Evolutionary conservation across 2,113 vertebrate species (phyloP).

Genomic region (Rallus limicola): DNA sequence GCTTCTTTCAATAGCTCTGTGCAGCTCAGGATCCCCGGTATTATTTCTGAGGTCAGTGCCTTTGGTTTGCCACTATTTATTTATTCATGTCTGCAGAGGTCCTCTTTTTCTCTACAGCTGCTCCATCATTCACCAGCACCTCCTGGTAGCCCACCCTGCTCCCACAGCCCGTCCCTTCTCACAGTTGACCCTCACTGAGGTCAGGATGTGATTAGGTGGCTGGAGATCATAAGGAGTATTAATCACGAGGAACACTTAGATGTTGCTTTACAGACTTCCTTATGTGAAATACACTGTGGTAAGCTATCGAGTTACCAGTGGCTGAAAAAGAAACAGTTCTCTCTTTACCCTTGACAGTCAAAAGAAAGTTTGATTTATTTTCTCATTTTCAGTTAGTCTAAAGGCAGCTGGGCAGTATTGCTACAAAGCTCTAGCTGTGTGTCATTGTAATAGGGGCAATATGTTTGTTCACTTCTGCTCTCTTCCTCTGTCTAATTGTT

Average conservation of each 20-base stretch:
- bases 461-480: slow-evolving; percentile 56
- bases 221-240: slow-evolving; percentile 58
- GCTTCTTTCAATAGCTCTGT: neutral
- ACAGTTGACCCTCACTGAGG: slow-evolving; percentile 13
- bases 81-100: slow-evolving; percentile 21
- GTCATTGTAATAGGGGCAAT: slow-evolving; percentile 44
- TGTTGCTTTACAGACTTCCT: slow-evolving; percentile 48
- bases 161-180: slow-evolving; percentile 19
- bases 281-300: slow-evolving; percentile 44
- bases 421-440: slow-evolving; percentile 52
- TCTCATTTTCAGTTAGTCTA: slow-evolving; percentile 74
- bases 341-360: slow-evolving; percentile 69
- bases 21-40: neutral
- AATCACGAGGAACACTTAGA: slow-evolving; percentile 47
- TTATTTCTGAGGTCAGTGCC: slow-evolving; percentile 5
- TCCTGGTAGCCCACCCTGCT: slow-evolving; percentile 51
- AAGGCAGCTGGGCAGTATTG: slow-evolving; percentile 70
- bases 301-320: slow-evolving; percentile 48
- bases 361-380: slow-evolving; percentile 76
- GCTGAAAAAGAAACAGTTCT: slow-evolving; percentile 60
- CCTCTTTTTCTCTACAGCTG: slow-evolving; percentile 24
- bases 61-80: slow-evolving; percentile 45
- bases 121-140: slow-evolving; percentile 7
- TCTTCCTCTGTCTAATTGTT: slow-evolving; percentile 49
- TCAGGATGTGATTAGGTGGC: slow-evolving; percentile 44